Evolutionary conservation across 2,888 invertebrate species (phyloP).

Genomic region (Sicus ferrugineus): DNA sequence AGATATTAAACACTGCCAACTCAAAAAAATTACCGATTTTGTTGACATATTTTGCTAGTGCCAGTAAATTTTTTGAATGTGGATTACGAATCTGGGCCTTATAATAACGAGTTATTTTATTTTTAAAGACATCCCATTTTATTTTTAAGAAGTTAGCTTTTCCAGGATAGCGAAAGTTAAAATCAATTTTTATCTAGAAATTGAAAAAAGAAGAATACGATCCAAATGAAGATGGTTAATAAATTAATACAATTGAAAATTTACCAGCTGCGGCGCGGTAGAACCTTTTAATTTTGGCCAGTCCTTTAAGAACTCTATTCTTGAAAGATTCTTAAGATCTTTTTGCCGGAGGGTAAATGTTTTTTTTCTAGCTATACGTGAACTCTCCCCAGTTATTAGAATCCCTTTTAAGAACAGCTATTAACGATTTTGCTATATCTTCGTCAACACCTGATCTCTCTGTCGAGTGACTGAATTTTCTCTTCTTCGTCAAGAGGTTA

Average conservation of each 20-base stretch:
- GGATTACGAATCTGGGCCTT: neutral
- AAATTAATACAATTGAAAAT: neutral
- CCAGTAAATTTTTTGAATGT: slow-evolving; percentile 6
- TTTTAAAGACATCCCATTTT: neutral
- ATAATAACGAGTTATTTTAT: neutral
- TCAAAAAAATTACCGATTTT: neutral
- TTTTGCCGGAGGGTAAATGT: neutral
- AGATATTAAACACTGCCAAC: neutral
- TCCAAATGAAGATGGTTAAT: neutral
- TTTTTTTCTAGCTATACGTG: too few relatives aligned
- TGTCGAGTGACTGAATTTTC: too few relatives aligned
- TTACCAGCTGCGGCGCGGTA: too few relatives aligned
- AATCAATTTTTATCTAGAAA: neutral
- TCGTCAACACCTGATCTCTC: too few relatives aligned
- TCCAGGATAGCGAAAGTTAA: neutral
- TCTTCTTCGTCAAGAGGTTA: too few relatives aligned
- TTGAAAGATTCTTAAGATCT: neutral
- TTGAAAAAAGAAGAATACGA: neutral
- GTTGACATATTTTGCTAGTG: neutral
- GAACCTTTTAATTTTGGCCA: neutral
- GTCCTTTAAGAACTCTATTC: neutral
- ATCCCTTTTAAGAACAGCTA: too few relatives aligned
- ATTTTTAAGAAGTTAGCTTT: neutral
- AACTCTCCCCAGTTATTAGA: too few relatives aligned
- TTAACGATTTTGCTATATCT: too few relatives aligned